These are phyloP conservation scores for Seira musarum DNA, from an alignment of 2,888 invertebrate species.

Conservation along the genomic window DNA sequence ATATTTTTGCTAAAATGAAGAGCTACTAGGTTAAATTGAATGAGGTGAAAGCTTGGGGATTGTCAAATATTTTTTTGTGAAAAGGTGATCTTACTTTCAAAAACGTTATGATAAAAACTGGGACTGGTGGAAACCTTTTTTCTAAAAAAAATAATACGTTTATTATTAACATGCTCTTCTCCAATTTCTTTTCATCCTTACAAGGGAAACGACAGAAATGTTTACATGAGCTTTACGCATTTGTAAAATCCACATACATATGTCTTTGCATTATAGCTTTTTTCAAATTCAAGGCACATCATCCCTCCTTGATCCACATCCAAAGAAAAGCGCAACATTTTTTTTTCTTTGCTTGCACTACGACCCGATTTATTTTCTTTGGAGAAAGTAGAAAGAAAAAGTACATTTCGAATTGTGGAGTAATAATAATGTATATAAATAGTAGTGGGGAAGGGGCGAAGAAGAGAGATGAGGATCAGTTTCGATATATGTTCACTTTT, in stretches of 20 bases:
- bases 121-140: too few species aligned
- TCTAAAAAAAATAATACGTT: too few species aligned
- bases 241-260: neutral
- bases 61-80: constrained; percentile 19
- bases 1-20: neutral
- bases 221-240: neutral
- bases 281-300: constrained; percentile 46
- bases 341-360: neutral
- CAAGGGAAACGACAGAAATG: too few species aligned
- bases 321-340: constrained; percentile 31
- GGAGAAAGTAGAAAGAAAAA: constrained; percentile 3
- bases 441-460: too few species aligned
- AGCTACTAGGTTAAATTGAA: constrained; percentile 16
- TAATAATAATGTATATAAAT: neutral
- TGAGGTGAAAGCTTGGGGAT: constrained; percentile 23
- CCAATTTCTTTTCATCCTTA: too few species aligned
- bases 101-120: too few species aligned
- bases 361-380: constrained; percentile 4
- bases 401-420: neutral
- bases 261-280: neutral
- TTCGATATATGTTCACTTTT: neutral
- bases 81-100: too few species aligned
- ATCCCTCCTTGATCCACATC: constrained; percentile 47
- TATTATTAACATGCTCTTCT: neutral
- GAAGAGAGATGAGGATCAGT: neutral